Percentiles rank a stretch among this genome's conserved stretches.
phyloP scores from a whole-genome alignment of 2,888 invertebrate genomes.

The Drosophila diplacantha region DNA sequence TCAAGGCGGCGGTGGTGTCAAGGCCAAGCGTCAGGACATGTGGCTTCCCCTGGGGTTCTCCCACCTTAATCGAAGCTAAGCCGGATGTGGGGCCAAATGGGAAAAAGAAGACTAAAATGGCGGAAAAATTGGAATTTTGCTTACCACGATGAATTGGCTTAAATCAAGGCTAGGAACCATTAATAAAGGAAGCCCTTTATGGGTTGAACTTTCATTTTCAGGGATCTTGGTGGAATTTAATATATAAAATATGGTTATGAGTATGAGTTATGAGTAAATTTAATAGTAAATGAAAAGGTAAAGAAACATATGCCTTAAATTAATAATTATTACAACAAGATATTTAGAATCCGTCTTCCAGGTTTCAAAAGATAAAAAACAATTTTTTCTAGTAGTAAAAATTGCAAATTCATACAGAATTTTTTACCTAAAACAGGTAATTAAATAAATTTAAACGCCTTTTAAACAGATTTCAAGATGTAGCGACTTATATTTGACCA shows the following conservation, averaged over 20 bases:
- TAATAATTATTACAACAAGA: too few species aligned
- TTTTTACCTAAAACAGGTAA: too few species aligned
- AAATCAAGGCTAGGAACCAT: slow-evolving; percentile 14
- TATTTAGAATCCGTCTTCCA: too few species aligned
- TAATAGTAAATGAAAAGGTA: too few species aligned
- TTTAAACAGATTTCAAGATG: too few species aligned
- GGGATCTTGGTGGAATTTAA: background rate
- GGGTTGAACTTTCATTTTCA: background rate
- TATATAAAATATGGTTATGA: background rate
- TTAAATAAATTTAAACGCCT: too few species aligned
- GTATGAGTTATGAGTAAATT: too few species aligned
- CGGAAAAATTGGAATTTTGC: slow-evolving; percentile 10
- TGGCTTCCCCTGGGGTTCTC: slow-evolving; percentile 28
- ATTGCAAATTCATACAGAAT: too few species aligned
- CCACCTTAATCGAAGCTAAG: slow-evolving; percentile 53
- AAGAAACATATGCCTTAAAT: too few species aligned
- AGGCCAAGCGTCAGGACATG: slow-evolving; percentile 53
- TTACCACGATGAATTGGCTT: slow-evolving; percentile 26
- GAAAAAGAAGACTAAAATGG: slow-evolving; percentile 7
- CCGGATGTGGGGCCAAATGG: slow-evolving; percentile 29
- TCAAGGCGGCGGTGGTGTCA: slow-evolving; percentile 44
- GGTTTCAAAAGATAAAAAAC: too few species aligned
- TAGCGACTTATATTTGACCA: too few species aligned
- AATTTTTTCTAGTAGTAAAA: too few species aligned
- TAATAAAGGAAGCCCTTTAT: background rate